These are phyloP conservation scores for Tipula vernalis DNA, from an alignment of 2,888 invertebrate genomes.

Conservation along the genomic window DNA sequence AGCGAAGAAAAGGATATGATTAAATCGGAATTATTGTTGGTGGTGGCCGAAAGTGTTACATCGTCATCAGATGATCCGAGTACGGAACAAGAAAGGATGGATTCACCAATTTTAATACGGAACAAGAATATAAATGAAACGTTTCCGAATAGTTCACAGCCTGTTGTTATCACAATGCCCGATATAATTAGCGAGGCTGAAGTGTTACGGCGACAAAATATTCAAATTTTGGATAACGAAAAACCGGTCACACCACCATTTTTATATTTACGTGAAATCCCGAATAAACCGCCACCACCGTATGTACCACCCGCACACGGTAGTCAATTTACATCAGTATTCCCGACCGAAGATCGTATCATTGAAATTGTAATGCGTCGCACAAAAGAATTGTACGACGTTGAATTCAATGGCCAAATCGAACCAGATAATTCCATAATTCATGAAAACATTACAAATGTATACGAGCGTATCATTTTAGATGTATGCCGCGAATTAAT, in stretches of 20 bases:
- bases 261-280: constrained; percentile 46
- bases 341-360: constrained; percentile 28
- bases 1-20: constrained; percentile 8
- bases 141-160: neutral
- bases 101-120: neutral
- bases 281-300: constrained; percentile 64
- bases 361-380: constrained; percentile 27
- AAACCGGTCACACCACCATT: neutral
- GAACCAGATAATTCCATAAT: constrained; percentile 22
- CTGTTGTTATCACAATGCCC: constrained; percentile 22
- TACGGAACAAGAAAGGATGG: neutral
- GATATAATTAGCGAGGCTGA: constrained; percentile 43
- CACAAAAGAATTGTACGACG: constrained; percentile 25
- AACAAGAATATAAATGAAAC: constrained; percentile 11
- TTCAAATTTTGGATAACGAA: neutral
- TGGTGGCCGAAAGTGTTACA: neutral
- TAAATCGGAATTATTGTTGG: neutral
- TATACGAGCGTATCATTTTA: constrained; percentile 46
- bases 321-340: constrained; percentile 30
- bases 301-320: constrained; percentile 49
- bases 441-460: constrained; percentile 32
- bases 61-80: neutral
- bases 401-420: neutral
- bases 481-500: constrained; percentile 49
- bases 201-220: constrained; percentile 41